Evolutionary conservation across 2,888 invertebrate genomes (phyloP).

Genomic region (Standfussiana lucernea): DNA sequence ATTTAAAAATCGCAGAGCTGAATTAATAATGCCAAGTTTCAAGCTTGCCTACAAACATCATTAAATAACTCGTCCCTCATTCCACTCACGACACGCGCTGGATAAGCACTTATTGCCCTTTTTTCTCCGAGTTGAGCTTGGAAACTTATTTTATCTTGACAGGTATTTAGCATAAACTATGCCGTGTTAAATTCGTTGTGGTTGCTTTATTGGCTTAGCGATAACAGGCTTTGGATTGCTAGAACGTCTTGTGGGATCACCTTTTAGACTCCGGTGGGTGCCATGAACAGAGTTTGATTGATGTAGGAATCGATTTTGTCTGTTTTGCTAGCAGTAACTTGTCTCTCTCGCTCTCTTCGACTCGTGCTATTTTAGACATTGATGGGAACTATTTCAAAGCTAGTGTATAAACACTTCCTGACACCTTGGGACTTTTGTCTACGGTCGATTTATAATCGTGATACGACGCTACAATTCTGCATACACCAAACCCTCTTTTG

Average conservation of each 20-base stretch:
- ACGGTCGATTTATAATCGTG: not conserved
- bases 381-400: not conserved
- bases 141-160: conserved; percentile 59
- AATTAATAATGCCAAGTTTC: conserved; percentile 27
- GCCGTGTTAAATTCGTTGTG: conserved; percentile 39
- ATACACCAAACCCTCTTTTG: not conserved
- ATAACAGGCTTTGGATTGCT: conserved; percentile 23
- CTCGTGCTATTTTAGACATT: not conserved
- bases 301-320: conserved; percentile 9
- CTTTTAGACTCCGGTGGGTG: conserved; percentile 13
- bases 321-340: not conserved
- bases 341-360: not conserved
- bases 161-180: conserved; percentile 62
- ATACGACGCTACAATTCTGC: not conserved
- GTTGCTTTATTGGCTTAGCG: conserved; percentile 38
- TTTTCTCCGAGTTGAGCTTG: conserved; percentile 48
- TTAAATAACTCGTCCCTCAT: conserved; percentile 54
- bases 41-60: conserved; percentile 38
- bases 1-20: conserved; percentile 22
- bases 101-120: conserved; percentile 36
- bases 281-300: conserved; percentile 9
- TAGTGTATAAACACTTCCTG: not conserved
- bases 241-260: conserved; percentile 7
- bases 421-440: not conserved
- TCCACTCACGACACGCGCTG: conserved; percentile 47